Conservation (phyloP, 2,113 vertebrate species). For the Pyxicephalus adspersus region DNA sequence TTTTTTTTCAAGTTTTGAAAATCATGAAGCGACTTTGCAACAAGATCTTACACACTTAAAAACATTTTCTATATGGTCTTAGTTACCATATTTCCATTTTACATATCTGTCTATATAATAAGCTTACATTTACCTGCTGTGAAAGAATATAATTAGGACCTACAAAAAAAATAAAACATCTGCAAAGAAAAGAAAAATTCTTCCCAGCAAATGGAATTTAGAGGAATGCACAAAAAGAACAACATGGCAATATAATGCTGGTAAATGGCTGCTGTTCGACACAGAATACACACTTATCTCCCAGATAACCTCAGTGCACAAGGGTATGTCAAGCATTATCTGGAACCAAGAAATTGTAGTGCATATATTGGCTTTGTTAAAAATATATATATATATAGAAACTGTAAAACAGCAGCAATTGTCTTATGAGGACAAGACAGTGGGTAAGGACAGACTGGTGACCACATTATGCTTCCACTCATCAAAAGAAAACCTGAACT, state of each 20-base stretch:
- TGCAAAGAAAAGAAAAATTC: background rate
- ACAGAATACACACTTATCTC: slow-evolving; percentile 70
- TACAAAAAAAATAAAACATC: background rate
- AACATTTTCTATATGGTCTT: background rate
- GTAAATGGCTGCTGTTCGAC: slow-evolving; percentile 66
- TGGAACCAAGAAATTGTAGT: slow-evolving; percentile 79
- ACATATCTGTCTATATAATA: background rate
- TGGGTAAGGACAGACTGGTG: too few species aligned
- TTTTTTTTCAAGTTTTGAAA: slow-evolving; percentile 74
- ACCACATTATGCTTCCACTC: too few species aligned
- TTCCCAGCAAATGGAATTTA: slow-evolving; percentile 60
- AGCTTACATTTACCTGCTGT: background rate
- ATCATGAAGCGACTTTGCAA: slow-evolving; percentile 64
- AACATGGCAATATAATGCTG: slow-evolving; percentile 61
- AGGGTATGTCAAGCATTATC: slow-evolving; percentile 80
- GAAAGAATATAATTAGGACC: background rate
- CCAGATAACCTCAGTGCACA: slow-evolving; percentile 85
- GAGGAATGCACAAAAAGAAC: slow-evolving; percentile 60
- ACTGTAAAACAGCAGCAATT: slow-evolving; percentile 80
- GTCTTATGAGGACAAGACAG: slow-evolving; percentile 70
- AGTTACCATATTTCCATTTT: slow-evolving; percentile 34
- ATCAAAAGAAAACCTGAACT: too few species aligned
- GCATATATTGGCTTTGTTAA: slow-evolving; percentile 78
- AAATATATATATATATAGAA: slow-evolving; percentile 68
- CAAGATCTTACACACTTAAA: too few species aligned